Evolutionary conservation across 2,797 vertebrate species (phyloP), one percentile per base, ranked within the genome.

Genomic region (Tachyglossus aculeatus): DNA sequence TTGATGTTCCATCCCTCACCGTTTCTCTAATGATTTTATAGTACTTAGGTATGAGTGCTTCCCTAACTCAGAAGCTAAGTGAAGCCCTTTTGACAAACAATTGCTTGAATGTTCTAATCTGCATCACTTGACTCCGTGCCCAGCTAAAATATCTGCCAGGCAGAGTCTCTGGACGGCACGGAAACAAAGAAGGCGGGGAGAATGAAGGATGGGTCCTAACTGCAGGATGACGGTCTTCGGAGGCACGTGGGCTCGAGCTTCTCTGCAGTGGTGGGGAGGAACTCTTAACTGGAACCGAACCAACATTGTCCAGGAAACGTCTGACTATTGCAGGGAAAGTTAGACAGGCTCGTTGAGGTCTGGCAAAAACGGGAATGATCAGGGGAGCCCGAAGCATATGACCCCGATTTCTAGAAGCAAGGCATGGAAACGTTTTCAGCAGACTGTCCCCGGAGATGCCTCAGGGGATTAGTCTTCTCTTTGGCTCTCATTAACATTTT

Each of bases 31-130:
- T 48, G 45, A 48, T 48, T 48, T 48, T 10, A 48, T 43, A 45
- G 43, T 45, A 12, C 45, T 48, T 29, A 48, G 31, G 45, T 48
- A 48, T 48, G 25, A 48, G 45, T 48, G 25, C 45, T 48, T 48
- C 19, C 48, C 25, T 48, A 21, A 25, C 45, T 18, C 16, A 48
- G 18, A 18, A 48, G 25, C 24, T 29, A 48, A 48, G 45, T 48
- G 25, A 48, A 16, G 45, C 31, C 45, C 31, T 48, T 15, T 29
- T 12, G 45, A 48, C 45, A 48, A 27, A 48, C 45, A 48, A 48
- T 48, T 48, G 45, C 51, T 36, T 39, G 76, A 25, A 50, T 1
- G 2, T 25, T 74, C 55, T 62, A 58, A 63, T 31, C 21, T 74
- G 2, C 59, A 40, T 33, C 34, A 70, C 55, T 56, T 64, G 60